Evolutionary conservation across 2,113 vertebrate genomes (phyloP).

Genomic region (Leptodactylus fuscus): DNA sequence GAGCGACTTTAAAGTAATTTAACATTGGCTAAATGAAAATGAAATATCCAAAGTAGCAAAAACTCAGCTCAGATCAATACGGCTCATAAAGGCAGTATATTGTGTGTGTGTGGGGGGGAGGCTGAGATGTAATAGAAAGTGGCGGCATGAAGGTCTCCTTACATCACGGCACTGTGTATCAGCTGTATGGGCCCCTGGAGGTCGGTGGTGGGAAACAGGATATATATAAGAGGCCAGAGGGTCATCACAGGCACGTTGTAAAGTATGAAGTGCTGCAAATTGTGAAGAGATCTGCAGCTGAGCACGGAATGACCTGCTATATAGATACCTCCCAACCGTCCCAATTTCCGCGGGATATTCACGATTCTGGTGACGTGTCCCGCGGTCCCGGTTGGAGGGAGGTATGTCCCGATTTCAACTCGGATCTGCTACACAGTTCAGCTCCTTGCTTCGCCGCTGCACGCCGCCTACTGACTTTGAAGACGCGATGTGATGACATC

Average conservation of each 20-base stretch:
- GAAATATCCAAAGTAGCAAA: slow-evolving; percentile 38
- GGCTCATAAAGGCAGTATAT: neutral
- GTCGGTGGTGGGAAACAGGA: neutral
- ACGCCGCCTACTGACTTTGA: too few relatives aligned
- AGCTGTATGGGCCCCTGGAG: neutral
- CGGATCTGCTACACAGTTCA: too few relatives aligned
- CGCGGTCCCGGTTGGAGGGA: too few relatives aligned
- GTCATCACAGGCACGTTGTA: neutral
- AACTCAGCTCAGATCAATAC: neutral
- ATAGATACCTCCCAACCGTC: too few relatives aligned
- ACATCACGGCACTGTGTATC: neutral
- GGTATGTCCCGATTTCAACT: too few relatives aligned
- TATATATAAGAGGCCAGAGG: neutral
- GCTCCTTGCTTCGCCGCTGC: too few relatives aligned
- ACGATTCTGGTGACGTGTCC: too few relatives aligned
- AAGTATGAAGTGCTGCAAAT: too few relatives aligned
- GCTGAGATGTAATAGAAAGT: neutral
- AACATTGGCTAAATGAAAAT: slow-evolving; percentile 26
- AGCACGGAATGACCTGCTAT: neutral
- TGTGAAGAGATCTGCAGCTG: neutral
- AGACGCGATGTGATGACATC: too few relatives aligned
- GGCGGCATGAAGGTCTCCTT: neutral
- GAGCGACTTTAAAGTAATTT: slow-evolving; percentile 11
- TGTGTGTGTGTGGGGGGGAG: neutral
- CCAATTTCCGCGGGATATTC: too few relatives aligned